A percentile compares a stretch with the other conserved stretches of the same genome.
Evolutionary conservation across 2,797 vertebrate species (phyloP).

Genomic region (Pygocentrus nattereri): DNA sequence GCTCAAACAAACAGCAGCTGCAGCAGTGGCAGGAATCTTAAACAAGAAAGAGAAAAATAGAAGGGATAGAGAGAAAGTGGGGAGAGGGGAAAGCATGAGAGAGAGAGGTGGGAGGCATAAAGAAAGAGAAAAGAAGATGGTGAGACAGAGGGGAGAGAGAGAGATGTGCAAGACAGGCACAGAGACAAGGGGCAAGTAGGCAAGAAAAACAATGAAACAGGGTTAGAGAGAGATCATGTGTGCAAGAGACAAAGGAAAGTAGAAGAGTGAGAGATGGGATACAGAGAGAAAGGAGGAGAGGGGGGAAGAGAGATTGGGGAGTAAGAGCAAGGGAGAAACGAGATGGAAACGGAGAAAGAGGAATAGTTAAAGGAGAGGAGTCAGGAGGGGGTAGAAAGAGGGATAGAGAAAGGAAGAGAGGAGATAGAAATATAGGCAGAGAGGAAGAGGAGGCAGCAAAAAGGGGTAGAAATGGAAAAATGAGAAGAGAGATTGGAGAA

Average conservation of each 20-base stretch:
- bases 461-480: not conserved
- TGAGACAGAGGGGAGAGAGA: not conserved
- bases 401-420: not conserved
- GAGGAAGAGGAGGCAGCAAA: not conserved
- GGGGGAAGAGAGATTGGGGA: not conserved
- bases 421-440: conserved; percentile 19
- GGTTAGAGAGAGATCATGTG: not conserved
- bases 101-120: not conserved
- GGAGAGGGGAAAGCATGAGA: conserved; percentile 24
- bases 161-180: too few species aligned
- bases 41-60: conserved; percentile 27
- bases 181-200: too few species aligned
- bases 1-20: conserved; percentile 31
- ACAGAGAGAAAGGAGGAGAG: not conserved
- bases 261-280: not conserved
- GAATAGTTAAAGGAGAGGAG: conserved; percentile 29
- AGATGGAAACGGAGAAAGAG: too few species aligned
- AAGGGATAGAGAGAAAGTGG: not conserved
- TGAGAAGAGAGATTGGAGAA: too few species aligned
- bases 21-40: conserved; percentile 32
- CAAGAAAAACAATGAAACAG: conserved; percentile 5
- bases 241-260: too few species aligned
- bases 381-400: conserved; percentile 19
- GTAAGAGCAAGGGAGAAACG: not conserved
- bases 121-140: not conserved